Conservation (phyloP, 2,888 invertebrate species). For the Ochlodes sylvanus region DNA sequence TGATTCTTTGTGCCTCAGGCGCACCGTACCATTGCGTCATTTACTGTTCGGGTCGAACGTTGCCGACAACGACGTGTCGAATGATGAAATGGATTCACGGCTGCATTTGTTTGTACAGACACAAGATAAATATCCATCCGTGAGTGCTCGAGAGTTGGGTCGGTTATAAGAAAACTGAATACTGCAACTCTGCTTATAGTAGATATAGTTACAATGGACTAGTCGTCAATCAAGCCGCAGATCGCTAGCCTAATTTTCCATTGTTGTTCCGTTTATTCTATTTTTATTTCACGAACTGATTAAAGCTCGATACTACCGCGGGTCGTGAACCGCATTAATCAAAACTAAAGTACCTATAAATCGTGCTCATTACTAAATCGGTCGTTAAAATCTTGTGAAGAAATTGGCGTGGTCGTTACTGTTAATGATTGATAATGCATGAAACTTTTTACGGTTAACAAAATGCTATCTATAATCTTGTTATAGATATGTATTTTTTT, state of each 20-base stretch:
- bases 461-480: not conserved
- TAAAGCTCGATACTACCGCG: conserved; percentile 14
- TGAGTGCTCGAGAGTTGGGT: conserved; percentile 59
- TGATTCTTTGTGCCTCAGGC: conserved; percentile 56
- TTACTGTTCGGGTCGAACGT: conserved; percentile 28
- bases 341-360: conserved; percentile 15
- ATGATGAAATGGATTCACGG: conserved; percentile 74
- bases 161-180: conserved; percentile 56
- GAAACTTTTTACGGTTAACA: not conserved
- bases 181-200: conserved; percentile 29
- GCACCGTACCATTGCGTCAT: conserved; percentile 49
- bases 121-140: conserved; percentile 66
- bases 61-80: conserved; percentile 62
- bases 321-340: conserved; percentile 30
- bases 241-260: conserved; percentile 22
- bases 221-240: conserved; percentile 16
- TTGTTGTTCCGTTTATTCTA: conserved; percentile 28
- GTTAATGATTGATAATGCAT: conserved; percentile 3
- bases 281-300: conserved; percentile 26
- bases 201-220: conserved; percentile 18
- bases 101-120: conserved; percentile 73
- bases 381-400: not conserved
- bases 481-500: not conserved
- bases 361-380: conserved; percentile 18
- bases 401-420: not conserved